Conservation (phyloP, 2,113 vertebrate species). For the Pithys albifrons region DNA sequence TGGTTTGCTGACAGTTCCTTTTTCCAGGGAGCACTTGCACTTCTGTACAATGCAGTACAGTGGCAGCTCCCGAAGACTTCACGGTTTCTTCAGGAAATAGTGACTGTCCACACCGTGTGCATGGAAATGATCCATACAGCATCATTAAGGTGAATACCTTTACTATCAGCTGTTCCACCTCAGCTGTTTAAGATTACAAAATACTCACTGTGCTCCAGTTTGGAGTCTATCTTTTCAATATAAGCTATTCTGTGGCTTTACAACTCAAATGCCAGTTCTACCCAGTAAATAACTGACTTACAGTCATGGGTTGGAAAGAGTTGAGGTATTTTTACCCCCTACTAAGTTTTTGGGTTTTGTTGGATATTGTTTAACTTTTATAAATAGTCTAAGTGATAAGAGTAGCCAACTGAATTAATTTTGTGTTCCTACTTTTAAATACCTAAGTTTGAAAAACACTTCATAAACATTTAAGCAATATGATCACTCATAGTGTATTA, state of each 20-base stretch:
- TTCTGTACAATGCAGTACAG: background rate
- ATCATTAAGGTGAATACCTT: background rate
- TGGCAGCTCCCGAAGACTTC: background rate
- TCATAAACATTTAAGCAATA: background rate
- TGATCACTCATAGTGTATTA: background rate
- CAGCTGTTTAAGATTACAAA: background rate
- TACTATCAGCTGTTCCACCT: background rate
- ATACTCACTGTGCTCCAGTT: accelerated
- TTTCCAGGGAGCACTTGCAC: background rate
- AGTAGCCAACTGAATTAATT: background rate
- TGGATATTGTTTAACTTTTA: background rate
- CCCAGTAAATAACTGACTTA: background rate
- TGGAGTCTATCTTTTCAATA: background rate
- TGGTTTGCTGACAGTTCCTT: background rate
- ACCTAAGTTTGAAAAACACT: background rate
- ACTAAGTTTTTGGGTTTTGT: background rate
- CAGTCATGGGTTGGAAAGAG: background rate
- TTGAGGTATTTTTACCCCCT: background rate
- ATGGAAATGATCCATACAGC: background rate
- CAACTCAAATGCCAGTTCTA: background rate
- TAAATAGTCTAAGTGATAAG: background rate
- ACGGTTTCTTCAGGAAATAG: background rate
- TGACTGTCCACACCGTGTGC: background rate
- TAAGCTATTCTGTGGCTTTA: background rate
- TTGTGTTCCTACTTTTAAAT: background rate